Conservation (phyloP, 2,797 vertebrate genomes). For the Hippoglossus hippoglossus region DNA sequence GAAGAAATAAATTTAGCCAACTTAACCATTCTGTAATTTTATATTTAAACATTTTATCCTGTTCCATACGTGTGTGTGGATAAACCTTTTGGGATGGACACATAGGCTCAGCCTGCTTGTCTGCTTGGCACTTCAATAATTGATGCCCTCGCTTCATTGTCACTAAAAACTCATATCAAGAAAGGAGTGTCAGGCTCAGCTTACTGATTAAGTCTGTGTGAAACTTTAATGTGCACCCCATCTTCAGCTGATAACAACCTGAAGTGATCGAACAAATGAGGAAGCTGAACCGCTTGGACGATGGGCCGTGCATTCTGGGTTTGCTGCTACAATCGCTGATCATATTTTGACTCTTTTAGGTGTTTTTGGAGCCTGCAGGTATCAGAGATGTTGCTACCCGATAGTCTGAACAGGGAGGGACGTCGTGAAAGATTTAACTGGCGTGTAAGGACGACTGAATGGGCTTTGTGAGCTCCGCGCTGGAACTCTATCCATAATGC, state of each 20-base stretch:
- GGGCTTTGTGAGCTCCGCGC: conserved; percentile 74
- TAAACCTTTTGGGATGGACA: conserved; percentile 48
- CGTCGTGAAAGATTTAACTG: conserved; percentile 81
- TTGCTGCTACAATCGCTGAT: background rate
- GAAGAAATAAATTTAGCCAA: background rate
- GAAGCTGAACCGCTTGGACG: conserved; percentile 12
- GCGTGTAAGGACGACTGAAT: conserved; percentile 72
- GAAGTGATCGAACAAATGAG: conserved; percentile 5
- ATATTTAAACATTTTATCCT: background rate
- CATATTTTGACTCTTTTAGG: conserved; percentile 38
- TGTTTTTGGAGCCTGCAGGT: conserved; percentile 33
- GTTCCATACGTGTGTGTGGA: no score
- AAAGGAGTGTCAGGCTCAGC: conserved; percentile 83
- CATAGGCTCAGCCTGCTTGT: conserved; percentile 53
- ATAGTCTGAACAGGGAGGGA: conserved; percentile 70
- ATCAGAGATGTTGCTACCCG: conserved; percentile 61
- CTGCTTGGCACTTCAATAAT: conserved; percentile 80
- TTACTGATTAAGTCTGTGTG: conserved; percentile 86
- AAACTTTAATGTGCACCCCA: conserved; percentile 84
- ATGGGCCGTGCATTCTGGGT: background rate
- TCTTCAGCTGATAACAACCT: conserved; percentile 70
- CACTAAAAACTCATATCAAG: conserved; percentile 84
- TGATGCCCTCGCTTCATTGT: conserved; percentile 83
- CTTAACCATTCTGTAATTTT: background rate
- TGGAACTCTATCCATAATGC: conserved; percentile 82